phyloP scores from a whole-genome alignment of 2,113 vertebrate species.

The Nettapus auritus region DNA sequence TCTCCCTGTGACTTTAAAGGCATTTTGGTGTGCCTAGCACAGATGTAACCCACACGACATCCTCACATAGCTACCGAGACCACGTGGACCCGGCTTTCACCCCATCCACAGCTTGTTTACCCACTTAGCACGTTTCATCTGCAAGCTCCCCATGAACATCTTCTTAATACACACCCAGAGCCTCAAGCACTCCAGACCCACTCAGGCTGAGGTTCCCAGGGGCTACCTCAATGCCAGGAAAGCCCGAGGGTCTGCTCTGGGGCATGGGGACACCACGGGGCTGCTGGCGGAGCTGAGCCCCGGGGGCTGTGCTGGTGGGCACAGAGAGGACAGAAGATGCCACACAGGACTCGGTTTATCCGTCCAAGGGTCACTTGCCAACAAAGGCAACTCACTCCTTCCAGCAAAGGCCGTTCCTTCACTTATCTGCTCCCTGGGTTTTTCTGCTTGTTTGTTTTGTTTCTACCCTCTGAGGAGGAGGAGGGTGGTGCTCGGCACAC shows the following conservation, averaged over 20 bases:
- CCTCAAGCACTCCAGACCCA: background rate
- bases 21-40: background rate
- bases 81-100: background rate
- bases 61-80: background rate
- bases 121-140: background rate
- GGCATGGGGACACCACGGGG: background rate
- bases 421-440: background rate
- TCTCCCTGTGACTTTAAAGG: background rate
- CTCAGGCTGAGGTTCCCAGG: background rate
- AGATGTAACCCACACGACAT: accelerated
- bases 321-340: accelerated
- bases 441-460: slow-evolving; percentile 31
- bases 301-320: background rate
- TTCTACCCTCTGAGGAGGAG: background rate
- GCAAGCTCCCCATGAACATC: background rate
- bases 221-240: background rate
- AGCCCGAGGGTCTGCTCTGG: background rate
- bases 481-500: background rate
- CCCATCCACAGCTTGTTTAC: accelerated
- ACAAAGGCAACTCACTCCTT: background rate
- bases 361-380: background rate
- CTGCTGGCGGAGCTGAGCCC: background rate
- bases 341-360: background rate
- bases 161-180: background rate
- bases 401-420: background rate